Conservation (phyloP, 2,888 invertebrate species). For the Hemithea aestivaria region DNA sequence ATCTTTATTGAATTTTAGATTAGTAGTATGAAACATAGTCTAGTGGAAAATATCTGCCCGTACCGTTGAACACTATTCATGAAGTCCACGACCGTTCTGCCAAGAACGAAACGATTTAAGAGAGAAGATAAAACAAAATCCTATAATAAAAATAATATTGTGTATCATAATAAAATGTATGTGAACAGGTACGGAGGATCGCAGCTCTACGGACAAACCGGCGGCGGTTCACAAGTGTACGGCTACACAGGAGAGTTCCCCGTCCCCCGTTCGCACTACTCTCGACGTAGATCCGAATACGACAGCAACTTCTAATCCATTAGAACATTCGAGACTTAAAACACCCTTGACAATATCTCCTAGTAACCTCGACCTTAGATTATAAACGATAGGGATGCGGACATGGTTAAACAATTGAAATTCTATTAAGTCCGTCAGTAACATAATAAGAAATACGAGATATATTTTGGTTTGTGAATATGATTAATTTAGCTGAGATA, state of each 20-base stretch:
- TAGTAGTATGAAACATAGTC: constrained; percentile 2
- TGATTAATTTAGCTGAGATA: no score
- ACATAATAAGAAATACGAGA: no score
- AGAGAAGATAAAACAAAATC: no score
- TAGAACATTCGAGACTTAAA: constrained; percentile 36
- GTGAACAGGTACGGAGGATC: constrained; percentile 72
- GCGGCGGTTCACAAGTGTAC: constrained; percentile 79
- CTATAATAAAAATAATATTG: no score
- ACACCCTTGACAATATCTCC: constrained; percentile 70
- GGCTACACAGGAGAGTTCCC: constrained; percentile 71
- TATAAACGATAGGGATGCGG: no score
- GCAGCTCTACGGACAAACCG: constrained; percentile 82
- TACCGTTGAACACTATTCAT: no score
- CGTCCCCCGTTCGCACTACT: constrained; percentile 72
- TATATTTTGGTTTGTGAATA: no score
- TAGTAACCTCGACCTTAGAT: constrained; percentile 55
- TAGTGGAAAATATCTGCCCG: constrained; percentile 14
- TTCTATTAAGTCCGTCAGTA: no score
- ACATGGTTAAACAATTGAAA: no score
- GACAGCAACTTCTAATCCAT: constrained; percentile 85
- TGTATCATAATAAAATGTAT: not conserved
- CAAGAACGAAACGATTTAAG: no score
- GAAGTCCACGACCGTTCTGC: no score
- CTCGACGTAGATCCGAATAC: constrained; percentile 85
- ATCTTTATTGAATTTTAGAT: no score